Evolutionary conservation across 2,797 vertebrate genomes (phyloP).

Genomic region (Columba guinea): DNA sequence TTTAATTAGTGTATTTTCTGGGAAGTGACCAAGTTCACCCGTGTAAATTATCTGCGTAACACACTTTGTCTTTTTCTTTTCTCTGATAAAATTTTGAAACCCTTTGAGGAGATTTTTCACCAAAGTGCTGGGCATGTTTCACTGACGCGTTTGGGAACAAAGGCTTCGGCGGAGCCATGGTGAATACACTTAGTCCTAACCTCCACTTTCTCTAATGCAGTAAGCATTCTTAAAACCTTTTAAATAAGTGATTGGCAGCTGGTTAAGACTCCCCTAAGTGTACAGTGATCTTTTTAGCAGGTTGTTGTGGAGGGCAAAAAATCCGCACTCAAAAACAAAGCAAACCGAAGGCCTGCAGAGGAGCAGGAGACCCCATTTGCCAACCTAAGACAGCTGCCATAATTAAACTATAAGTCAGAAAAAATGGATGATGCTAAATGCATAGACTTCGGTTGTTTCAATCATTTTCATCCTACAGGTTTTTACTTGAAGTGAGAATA

Average conservation of each 20-base stretch:
- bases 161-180: neutral
- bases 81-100: constrained; percentile 40
- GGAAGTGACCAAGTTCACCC: neutral
- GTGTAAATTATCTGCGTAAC: neutral
- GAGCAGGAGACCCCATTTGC: neutral
- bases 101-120: constrained; percentile 33
- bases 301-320: constrained; percentile 50
- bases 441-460: constrained; percentile 69
- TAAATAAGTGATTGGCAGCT: constrained; percentile 65
- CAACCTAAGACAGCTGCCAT: neutral
- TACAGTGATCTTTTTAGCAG: constrained; percentile 63
- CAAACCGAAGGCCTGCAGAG: neutral
- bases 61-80: neutral
- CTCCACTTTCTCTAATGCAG: constrained; percentile 30
- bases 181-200: constrained; percentile 10
- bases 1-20: constrained; percentile 14
- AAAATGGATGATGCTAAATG: constrained; percentile 48
- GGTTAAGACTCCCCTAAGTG: constrained; percentile 38
- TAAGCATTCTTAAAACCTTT: constrained; percentile 51
- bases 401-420: constrained; percentile 58
- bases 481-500: constrained; percentile 85
- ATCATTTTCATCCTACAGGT: constrained; percentile 78
- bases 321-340: constrained; percentile 25
- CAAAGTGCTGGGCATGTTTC: neutral
- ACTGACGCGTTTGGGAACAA: constrained; percentile 45